Percentiles rank a stretch among this genome's conserved stretches.
phyloP scores from a whole-genome alignment of 2,888 invertebrate genomes.

The Dysmachus trigonus region DNA sequence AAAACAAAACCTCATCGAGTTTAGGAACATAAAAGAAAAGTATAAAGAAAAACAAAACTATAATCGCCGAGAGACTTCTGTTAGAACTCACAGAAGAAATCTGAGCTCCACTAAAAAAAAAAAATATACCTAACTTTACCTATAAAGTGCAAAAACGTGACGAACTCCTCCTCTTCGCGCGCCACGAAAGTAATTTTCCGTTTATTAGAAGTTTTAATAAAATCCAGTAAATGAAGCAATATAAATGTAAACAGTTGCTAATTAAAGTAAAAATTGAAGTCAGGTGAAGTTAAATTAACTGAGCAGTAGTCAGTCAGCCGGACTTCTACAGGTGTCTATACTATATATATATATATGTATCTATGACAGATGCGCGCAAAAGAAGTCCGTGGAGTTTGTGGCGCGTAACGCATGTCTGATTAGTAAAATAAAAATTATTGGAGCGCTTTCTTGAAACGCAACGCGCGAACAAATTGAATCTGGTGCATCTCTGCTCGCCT shows the following conservation, averaged over 20 bases:
- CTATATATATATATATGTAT: no score
- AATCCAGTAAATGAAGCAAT: not conserved
- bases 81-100: not conserved
- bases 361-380: not conserved
- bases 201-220: not conserved
- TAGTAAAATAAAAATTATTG: not conserved
- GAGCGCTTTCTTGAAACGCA: conserved; percentile 11
- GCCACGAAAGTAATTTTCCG: not conserved
- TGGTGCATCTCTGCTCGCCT: conserved; percentile 12
- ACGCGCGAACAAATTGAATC: not conserved
- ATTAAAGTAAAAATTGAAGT: not conserved
- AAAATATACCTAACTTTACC: not conserved
- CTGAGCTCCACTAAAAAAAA: not conserved
- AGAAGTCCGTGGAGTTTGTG: not conserved
- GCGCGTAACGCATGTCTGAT: conserved; percentile 15
- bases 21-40: not conserved
- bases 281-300: not conserved
- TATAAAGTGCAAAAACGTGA: not conserved
- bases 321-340: not conserved
- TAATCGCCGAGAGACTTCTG: not conserved
- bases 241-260: not conserved
- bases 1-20: not conserved
- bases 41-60: not conserved
- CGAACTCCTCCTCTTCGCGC: not conserved
- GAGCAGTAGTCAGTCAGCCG: not conserved